Evolutionary conservation across 2,888 invertebrate species (phyloP).

Genomic region (Nephrotoma guestfalica): DNA sequence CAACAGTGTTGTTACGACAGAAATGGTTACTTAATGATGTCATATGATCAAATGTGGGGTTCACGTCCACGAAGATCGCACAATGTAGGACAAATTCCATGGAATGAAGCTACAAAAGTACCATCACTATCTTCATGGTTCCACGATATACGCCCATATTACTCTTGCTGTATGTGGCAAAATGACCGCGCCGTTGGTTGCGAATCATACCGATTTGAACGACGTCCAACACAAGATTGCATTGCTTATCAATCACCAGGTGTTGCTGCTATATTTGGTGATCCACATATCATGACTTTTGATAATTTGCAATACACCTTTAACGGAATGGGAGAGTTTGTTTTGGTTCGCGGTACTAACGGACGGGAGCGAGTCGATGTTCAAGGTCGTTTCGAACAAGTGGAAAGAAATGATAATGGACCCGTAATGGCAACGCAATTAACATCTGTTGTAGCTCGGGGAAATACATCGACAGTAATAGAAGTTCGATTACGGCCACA

Average conservation of each 20-base stretch:
- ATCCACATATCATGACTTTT: conserved; percentile 87
- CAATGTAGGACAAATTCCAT: conserved; percentile 82
- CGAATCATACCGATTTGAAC: conserved; percentile 85
- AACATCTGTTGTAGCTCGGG: conserved; percentile 68
- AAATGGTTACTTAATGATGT: conserved; percentile 78
- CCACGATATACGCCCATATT: conserved; percentile 89
- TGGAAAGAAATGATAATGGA: conserved; percentile 57
- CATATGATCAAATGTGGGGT: conserved; percentile 92
- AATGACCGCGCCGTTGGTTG: conserved; percentile 85
- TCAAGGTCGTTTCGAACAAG: conserved; percentile 77
- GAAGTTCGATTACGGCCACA: conserved; percentile 75
- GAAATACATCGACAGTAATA: conserved; percentile 64
- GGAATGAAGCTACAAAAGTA: conserved; percentile 88
- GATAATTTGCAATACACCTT: conserved; percentile 85
- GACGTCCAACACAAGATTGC: conserved; percentile 89
- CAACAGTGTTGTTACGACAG: conserved; percentile 97
- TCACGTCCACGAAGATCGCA: conserved; percentile 74
- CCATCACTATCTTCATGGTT: conserved; percentile 93
- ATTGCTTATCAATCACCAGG: conserved; percentile 89
- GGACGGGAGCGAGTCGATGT: conserved; percentile 66
- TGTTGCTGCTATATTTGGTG: conserved; percentile 80
- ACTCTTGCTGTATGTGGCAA: conserved; percentile 90
- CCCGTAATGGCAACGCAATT: conserved; percentile 65
- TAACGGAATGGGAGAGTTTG: conserved; percentile 84
- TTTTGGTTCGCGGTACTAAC: conserved; percentile 60